Percentiles rank a stretch among this genome's conserved stretches.
Conservation (phyloP, 23 tunicate genomes). For the Ascidia mentula region DNA sequence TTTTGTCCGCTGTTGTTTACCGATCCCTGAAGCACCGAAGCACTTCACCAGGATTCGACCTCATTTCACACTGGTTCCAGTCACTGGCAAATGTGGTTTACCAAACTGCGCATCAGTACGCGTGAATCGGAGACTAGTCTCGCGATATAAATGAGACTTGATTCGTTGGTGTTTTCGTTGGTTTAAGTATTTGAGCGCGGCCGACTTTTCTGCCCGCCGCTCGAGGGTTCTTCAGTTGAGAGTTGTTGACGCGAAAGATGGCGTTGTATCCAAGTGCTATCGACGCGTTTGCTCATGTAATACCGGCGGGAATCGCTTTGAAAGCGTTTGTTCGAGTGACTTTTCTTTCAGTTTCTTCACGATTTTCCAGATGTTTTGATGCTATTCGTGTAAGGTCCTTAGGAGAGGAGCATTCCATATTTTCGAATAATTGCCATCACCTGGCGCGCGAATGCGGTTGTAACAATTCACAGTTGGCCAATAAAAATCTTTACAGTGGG, state of each 20-base stretch:
- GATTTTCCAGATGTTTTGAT: no score
- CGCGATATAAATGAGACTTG: not conserved
- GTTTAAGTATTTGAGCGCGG: not conserved
- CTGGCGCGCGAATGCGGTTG: no score
- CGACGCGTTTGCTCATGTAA: not conserved
- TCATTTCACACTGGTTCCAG: not conserved
- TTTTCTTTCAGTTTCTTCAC: not conserved
- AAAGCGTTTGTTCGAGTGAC: not conserved
- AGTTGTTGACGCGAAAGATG: not conserved
- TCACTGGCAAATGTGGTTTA: not conserved
- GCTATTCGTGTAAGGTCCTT: no score
- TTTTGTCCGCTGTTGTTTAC: not conserved
- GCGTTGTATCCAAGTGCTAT: slow-evolving; percentile 9
- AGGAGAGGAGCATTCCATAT: no score
- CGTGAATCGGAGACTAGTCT: not conserved
- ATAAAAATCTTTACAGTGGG: no score
- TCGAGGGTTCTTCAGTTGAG: not conserved
- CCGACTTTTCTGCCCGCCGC: not conserved
- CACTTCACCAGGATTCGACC: not conserved
- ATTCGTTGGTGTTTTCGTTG: not conserved
- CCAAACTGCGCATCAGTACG: not conserved
- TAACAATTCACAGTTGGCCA: no score
- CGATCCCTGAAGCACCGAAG: not conserved
- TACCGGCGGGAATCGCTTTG: not conserved
- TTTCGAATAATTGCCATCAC: no score